Conservation (phyloP, 2,888 invertebrate species). For the Lymantria monacha region DNA sequence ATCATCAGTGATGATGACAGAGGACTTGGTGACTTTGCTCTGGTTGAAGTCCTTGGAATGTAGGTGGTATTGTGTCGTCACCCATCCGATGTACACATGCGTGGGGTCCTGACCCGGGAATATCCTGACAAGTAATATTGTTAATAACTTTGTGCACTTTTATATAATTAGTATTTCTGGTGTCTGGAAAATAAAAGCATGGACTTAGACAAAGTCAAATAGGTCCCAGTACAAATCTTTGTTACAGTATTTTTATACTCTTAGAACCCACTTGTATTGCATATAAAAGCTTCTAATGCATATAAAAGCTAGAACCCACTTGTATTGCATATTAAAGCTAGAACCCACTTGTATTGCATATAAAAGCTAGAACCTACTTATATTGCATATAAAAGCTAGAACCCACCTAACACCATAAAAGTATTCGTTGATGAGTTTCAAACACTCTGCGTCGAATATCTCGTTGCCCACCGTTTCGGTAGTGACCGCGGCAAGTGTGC, state of each 20-base stretch:
- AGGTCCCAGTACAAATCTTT: too few relatives aligned
- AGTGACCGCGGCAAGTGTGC: slow-evolving; percentile 84
- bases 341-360: too few relatives aligned
- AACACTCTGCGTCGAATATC: slow-evolving; percentile 92
- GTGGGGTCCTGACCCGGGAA: slow-evolving; percentile 97
- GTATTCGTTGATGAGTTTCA: slow-evolving; percentile 97
- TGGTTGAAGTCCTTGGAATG: slow-evolving; percentile 96
- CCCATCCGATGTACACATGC: slow-evolving; percentile 99
- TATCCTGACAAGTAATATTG: slow-evolving; percentile 79
- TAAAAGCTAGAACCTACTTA: too few relatives aligned
- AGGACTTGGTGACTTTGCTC: slow-evolving; percentile 90
- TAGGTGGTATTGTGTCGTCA: slow-evolving; percentile 97
- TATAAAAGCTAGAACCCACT: too few relatives aligned
- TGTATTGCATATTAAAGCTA: too few relatives aligned
- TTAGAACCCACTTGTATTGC: too few relatives aligned
- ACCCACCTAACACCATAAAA: slow-evolving; percentile 89
- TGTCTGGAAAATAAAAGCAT: not conserved
- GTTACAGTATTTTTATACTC: too few relatives aligned
- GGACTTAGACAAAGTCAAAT: too few relatives aligned
- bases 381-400: not conserved
- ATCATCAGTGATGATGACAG: slow-evolving; percentile 90
- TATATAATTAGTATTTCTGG: not conserved
- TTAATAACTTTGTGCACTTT: not conserved
- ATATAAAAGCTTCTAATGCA: too few relatives aligned
- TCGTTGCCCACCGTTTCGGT: slow-evolving; percentile 93